These are phyloP conservation scores for Alosa sapidissima DNA, from an alignment of 2,797 vertebrate species.

Conservation along the genomic window DNA sequence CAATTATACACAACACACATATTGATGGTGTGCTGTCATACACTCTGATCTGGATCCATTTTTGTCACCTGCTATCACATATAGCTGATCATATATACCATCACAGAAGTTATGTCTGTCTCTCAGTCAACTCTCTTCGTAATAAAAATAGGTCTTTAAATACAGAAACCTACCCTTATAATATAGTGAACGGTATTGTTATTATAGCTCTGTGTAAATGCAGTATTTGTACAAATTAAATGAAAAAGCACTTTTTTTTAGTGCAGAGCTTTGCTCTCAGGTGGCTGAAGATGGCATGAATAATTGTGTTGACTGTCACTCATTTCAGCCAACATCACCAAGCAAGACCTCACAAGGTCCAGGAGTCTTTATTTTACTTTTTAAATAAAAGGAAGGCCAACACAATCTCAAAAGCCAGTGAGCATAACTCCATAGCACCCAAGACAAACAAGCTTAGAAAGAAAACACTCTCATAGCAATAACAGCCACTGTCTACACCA, in stretches of 20 bases:
- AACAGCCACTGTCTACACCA: slow-evolving; percentile 9
- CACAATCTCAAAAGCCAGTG: not conserved
- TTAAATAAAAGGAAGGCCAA: slow-evolving; percentile 1
- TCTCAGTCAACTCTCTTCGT: too few relatives aligned
- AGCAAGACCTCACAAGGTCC: slow-evolving; percentile 11
- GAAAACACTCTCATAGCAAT: not conserved
- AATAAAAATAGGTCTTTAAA: too few relatives aligned
- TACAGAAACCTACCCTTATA: too few relatives aligned
- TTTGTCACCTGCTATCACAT: too few relatives aligned
- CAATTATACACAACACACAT: too few relatives aligned
- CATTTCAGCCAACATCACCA: not conserved
- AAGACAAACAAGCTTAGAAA: not conserved
- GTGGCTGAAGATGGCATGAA: not conserved
- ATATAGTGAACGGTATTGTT: not conserved
- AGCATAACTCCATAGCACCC: not conserved
- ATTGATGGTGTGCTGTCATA: too few relatives aligned
- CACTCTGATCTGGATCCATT: too few relatives aligned
- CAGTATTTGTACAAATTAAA: not conserved
- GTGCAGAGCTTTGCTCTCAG: not conserved
- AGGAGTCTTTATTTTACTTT: not conserved
- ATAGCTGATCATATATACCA: too few relatives aligned
- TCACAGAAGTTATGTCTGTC: too few relatives aligned
- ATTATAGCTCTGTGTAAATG: not conserved
- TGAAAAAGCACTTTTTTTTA: not conserved
- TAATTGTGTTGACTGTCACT: not conserved